Base-by-base conservation (phyloP, 1,140 invertebrate genomes). In the Zaprionus ornatus region DNA sequence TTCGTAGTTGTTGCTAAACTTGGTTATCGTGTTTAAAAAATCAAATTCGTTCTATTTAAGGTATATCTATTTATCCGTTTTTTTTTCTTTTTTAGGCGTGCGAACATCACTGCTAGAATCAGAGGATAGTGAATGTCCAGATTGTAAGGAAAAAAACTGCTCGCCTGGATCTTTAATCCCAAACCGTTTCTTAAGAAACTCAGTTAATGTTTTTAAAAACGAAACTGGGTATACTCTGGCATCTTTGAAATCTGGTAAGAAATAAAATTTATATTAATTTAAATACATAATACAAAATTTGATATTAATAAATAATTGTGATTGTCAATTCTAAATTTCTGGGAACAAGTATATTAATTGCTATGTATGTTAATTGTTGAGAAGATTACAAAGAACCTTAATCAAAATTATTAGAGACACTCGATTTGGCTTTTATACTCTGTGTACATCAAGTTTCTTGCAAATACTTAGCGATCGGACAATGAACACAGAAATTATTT, bases 41-140 rank as follows among this genome's bases (percentile, higher is more conserved):
- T 6, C n/a, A 35, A 3, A 37, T 32, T 13, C 13, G 13, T 4
- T 37, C 3, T 15, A 37, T 9, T 6, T 15, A n/a, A n/a, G 3
- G 52, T 42, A 56, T 74, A 62, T 59, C 55, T 72, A 54, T 69
- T 76, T 60, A 57, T 17, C 7, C 21, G 4, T 10, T 50, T 7
- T 50, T 50, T 83, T 79, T 61, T 32, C 1, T n/a, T 27, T 50
- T 55, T 80, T 70, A 98, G 97, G 97, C 94, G 97, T 99, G 60
- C 95, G 98, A 65, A 96, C 95, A 66, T 95, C 96, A 61, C 93
- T 99, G 17, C 90, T 99, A 48, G 98, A 99, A 88, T 98, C 97
- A 1, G 98, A 99, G 85, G 97, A 98, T 66, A 97, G 98, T 78
- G 96, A 98, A 90, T 99, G 98, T 93, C 98, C 98, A 9, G 96